Base-by-base conservation (phyloP, 2,888 invertebrate species). In the Trichopria drosophilae region DNA sequence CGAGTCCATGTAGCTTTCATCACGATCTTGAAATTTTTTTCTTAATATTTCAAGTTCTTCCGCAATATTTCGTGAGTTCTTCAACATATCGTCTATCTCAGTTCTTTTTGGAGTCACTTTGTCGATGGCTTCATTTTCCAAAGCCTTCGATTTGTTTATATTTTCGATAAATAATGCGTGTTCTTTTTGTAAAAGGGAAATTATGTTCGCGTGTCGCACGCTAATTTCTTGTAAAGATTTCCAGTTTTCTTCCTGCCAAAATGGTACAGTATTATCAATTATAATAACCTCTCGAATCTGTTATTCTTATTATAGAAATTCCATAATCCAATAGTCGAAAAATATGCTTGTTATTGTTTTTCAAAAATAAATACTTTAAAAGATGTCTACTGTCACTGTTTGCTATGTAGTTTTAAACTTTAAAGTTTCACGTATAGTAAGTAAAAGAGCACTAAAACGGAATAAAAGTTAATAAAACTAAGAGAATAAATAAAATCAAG, bases 111-210 rank as follows among this genome's bases (percentile, higher is more conserved):
- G 56, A 10, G 61, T 63, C 51, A 73, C 58, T 18, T 61, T 59
- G 22, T 67, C 63, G 6, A 72, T 57, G 13, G 68, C 64, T 42
- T 59, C 45, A 48, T 66, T 60, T 51, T 75, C 74, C 4, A 64
- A 41, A 22, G 69, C 63, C 57, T 72, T 73, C 19, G 68, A 65
- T 55, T 60, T 67, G 7, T 65, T 61, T 57, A 74, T 67, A 40
- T 60, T 67, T 50, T 69, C 66, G 32, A 73, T 68, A 4, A 62
- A 67, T 55, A 69, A 67, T 9, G 57, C 51, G 48, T 73, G 67
- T 43, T 73, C 71, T 20, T 60, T 69, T 55, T 70, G 67, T 3
- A 75, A 23, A 13, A 69, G 41, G 52, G 61, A 57, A 34, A 71
- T 39, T 57, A 65, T 71, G 16, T 57, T 61, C 5, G 58, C 55